Percentiles rank a stretch among this genome's conserved stretches.
Evolutionary conservation across 2,113 vertebrate genomes (phyloP).

Genomic region (Gavialis gangeticus): DNA sequence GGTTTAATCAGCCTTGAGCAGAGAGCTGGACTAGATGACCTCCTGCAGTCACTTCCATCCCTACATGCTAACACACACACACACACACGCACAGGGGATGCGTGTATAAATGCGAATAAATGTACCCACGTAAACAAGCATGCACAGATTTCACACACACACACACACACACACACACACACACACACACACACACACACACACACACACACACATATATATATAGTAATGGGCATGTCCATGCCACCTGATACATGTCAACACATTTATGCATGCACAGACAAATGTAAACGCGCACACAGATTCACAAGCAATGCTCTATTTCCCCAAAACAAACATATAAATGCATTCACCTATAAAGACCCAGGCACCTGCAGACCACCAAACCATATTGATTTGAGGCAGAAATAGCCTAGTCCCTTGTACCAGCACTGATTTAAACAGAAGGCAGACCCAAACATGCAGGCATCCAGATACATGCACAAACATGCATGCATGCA

Average conservation of each 20-base stretch:
- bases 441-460: background rate
- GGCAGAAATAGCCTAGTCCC: background rate
- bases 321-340: background rate
- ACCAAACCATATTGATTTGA: background rate
- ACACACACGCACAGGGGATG: too few relatives aligned
- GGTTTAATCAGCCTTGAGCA: too few relatives aligned
- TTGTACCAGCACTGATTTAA: background rate
- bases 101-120: background rate
- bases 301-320: too few relatives aligned
- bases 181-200: too few relatives aligned
- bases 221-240: too few relatives aligned
- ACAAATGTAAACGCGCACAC: background rate
- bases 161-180: too few relatives aligned
- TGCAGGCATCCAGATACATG: background rate
- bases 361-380: background rate
- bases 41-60: too few relatives aligned
- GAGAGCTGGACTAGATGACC: too few relatives aligned
- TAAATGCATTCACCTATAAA: background rate
- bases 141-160: background rate
- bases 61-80: too few relatives aligned
- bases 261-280: too few relatives aligned
- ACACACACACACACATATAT: too few relatives aligned
- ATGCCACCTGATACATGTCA: background rate
- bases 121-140: background rate
- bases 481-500: background rate